Base-by-base conservation (phyloP, 2,797 vertebrate species). In the Falco peregrinus region DNA sequence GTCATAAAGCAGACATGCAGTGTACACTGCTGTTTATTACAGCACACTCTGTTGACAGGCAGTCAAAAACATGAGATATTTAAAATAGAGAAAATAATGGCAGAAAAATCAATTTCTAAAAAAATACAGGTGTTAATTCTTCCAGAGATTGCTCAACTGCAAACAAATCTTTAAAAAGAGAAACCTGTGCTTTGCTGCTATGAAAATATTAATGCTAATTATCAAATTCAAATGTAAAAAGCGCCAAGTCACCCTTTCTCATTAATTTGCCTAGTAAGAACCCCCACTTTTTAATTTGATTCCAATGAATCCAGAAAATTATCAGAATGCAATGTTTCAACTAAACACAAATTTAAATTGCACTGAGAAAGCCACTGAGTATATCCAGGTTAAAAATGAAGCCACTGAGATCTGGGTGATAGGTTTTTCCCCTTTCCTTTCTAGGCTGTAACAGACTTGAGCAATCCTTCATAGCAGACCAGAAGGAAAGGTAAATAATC, bases 121-220 rank as follows among this genome's bases (percentile, higher is more conserved):
- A 95, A 91, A 28, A 78, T 3, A 18, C 80, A 93, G 77, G 51
- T 74, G 53, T 78, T 56, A 70, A 60, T 87, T 93, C 48, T 64
- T 61, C 39, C 64, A 87, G 63, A 92, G 94, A 95, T 35, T 28
- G 68, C 35, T 83, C 73, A 87, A 90, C 84, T 82, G 79, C 13
- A 5, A 92, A 78, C n/a, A 61, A 39, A 78, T 61, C 73, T 77
- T 95, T 83, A 68, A 91, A 92, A 92, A 82, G 41, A 87, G 29
- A 68, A 82, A 68, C 33, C 50, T 59, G 35, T 79, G 67, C 76
- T 91, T 86, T 79, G 70, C 65, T 92, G 84, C 85, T 82, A 53
- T 67, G 53, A 92, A 93, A 93, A 90, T 60, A 93, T 94, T 94
- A 94, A 96, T 96, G 93, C 89, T 94, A 75, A 78, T 87, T 84